These are phyloP conservation scores for Entomyzon cyanotis DNA, from an alignment of 2,113 vertebrate species.

Conservation along the genomic window DNA sequence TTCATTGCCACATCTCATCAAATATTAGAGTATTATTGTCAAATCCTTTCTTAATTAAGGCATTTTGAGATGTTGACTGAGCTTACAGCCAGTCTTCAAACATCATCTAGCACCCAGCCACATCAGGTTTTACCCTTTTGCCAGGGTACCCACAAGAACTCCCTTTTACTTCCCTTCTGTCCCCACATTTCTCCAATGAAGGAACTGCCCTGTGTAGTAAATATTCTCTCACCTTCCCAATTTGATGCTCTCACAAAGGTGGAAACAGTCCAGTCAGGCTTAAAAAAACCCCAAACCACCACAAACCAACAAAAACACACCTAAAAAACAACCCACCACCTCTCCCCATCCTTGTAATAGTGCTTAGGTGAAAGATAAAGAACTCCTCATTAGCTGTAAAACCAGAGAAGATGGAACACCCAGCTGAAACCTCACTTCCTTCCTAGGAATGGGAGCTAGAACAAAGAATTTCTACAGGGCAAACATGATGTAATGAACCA, in stretches of 20 bases:
- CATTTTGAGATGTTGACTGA: not conserved
- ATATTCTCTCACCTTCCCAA: not conserved
- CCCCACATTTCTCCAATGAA: not conserved
- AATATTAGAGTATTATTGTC: not conserved
- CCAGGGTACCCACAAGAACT: not conserved
- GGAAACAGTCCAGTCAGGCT: not conserved
- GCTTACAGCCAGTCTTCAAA: not conserved
- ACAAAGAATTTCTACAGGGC: not conserved
- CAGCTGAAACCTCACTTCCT: not conserved
- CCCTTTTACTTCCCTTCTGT: not conserved
- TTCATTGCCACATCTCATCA: not conserved
- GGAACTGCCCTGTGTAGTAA: not conserved
- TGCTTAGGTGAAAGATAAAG: not conserved
- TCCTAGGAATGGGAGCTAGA: not conserved
- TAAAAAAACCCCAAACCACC: not conserved
- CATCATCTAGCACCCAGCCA: not conserved
- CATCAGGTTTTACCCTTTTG: not conserved
- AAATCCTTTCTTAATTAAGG: not conserved
- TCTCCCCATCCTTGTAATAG: not conserved
- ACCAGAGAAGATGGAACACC: not conserved
- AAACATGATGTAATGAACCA: not conserved
- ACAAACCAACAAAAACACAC: not conserved
- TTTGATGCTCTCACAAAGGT: not conserved
- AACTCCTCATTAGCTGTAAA: not conserved
- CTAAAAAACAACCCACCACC: not conserved